phyloP scores from a whole-genome alignment of 2,113 vertebrate species.

The Myotis brandtii region DNA sequence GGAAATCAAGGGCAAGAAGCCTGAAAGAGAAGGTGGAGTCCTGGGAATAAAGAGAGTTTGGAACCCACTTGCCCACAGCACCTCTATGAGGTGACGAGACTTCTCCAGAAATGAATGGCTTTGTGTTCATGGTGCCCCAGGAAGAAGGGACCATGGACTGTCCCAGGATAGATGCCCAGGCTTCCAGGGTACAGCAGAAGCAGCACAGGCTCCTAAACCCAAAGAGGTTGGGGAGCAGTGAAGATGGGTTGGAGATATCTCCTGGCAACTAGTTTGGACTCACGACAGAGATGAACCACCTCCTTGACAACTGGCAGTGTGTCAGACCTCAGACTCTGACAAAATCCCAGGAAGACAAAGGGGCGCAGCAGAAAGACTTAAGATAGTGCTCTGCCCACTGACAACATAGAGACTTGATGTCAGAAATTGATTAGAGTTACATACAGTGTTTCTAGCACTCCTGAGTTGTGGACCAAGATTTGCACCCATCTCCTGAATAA shows the following conservation, averaged over 20 bases:
- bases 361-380: not conserved
- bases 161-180: not conserved
- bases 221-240: not conserved
- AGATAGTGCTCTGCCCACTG: not conserved
- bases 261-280: not conserved
- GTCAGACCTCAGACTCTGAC: not conserved
- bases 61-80: not conserved
- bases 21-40: not conserved
- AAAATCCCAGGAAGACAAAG: not conserved
- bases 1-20: not conserved
- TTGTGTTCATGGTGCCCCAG: not conserved
- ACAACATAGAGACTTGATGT: not conserved
- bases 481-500: not conserved
- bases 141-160: not conserved
- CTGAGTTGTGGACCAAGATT: not conserved
- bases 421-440: accelerated
- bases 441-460: not conserved
- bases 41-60: not conserved
- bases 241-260: not conserved
- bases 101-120: not conserved
- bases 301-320: not conserved
- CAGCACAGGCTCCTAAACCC: not conserved
- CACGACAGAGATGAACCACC: not conserved
- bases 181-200: not conserved
- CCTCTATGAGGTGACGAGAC: not conserved